Conservation (phyloP, 1,140 invertebrate species). For the Bombus fervidus region DNA sequence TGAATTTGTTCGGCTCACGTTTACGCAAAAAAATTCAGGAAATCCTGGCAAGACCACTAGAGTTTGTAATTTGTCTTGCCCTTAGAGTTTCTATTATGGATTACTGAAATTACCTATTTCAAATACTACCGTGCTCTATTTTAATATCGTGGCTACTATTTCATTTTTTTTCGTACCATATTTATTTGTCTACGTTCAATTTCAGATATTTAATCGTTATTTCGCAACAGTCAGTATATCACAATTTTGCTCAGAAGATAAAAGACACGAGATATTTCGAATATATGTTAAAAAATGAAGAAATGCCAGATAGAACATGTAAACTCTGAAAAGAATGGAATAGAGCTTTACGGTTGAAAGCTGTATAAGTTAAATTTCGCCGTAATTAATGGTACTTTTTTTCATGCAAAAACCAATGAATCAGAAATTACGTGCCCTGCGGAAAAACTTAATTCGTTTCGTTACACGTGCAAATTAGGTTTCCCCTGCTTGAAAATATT, state of each 20-base stretch:
- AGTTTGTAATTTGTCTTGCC: not conserved
- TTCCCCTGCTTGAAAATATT: not conserved
- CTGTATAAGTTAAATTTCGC: not conserved
- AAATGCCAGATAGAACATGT: too few species aligned
- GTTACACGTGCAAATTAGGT: not conserved
- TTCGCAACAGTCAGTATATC: too few species aligned
- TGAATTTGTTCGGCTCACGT: not conserved
- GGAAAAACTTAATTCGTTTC: not conserved
- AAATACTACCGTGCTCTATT: too few species aligned
- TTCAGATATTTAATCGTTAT: not conserved
- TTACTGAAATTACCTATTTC: not conserved
- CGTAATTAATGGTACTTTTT: not conserved
- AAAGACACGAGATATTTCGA: too few species aligned
- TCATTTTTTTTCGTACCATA: not conserved
- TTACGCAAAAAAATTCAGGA: not conserved
- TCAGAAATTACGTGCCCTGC: not conserved
- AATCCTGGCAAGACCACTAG: not conserved
- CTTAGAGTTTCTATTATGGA: not conserved
- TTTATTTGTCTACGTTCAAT: not conserved
- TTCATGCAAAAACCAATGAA: not conserved
- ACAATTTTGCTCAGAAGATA: too few species aligned
- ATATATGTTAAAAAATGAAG: too few species aligned
- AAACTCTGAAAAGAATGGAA: not conserved
- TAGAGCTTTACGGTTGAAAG: too few species aligned
- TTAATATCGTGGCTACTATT: not conserved